Percentiles rank a stretch among this genome's conserved stretches.
phyloP scores from a whole-genome alignment of 2,113 vertebrate genomes.

The Electrona antarctica region DNA sequence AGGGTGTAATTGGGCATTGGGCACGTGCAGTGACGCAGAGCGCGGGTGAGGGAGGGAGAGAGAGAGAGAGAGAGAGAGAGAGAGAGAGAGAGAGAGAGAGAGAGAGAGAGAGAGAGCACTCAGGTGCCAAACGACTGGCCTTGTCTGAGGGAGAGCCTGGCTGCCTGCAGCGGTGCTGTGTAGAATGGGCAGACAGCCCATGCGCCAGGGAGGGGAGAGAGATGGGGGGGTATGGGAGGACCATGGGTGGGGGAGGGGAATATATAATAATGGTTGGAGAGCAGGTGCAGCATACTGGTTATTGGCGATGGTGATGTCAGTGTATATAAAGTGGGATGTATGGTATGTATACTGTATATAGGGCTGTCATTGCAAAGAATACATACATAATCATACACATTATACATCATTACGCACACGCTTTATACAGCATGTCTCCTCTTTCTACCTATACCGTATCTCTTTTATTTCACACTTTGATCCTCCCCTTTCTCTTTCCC shows the following conservation, averaged over 20 bases:
- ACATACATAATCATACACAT: no score
- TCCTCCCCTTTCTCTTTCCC: background rate
- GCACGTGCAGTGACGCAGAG: slow-evolving; percentile 30
- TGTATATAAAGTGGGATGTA: background rate
- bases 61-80: slow-evolving; percentile 6
- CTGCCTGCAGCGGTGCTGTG: slow-evolving; percentile 15
- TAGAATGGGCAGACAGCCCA: slow-evolving; percentile 24
- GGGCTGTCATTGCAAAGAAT: no score
- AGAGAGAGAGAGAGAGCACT: slow-evolving; percentile 24
- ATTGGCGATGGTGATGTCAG: slow-evolving; percentile 23
- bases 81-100: slow-evolving; percentile 15
- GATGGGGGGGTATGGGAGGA: slow-evolving; percentile 30
- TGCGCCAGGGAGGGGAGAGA: slow-evolving; percentile 53
- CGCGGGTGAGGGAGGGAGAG: background rate
- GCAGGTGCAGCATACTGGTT: slow-evolving; percentile 58
- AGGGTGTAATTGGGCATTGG: slow-evolving; percentile 61
- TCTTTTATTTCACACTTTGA: slow-evolving; percentile 26
- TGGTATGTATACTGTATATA: no score
- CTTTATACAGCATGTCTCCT: background rate
- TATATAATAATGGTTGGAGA: background rate
- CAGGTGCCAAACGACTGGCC: slow-evolving; percentile 47
- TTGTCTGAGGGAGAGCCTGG: slow-evolving; percentile 26
- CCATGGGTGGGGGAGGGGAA: no score
- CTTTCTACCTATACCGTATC: background rate
- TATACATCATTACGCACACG: no score